phyloP scores from a whole-genome alignment of 2,797 vertebrate genomes.

The Denticeps clupeoides region DNA sequence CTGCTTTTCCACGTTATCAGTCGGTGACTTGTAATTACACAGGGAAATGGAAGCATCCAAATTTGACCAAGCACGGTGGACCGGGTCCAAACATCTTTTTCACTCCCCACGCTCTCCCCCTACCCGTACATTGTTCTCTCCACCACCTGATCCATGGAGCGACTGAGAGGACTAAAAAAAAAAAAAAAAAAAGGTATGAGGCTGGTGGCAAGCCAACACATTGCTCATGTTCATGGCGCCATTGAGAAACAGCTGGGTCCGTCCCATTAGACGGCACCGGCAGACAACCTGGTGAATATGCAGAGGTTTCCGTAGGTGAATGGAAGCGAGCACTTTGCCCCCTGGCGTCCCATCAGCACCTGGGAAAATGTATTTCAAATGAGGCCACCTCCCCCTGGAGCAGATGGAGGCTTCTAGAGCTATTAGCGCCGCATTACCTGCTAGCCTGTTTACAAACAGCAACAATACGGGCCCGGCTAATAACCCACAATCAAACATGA shows the following conservation, averaged over 20 bases:
- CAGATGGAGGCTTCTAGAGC: constrained; percentile 56
- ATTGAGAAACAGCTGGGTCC: constrained; percentile 15
- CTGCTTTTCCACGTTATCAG: constrained; percentile 68
- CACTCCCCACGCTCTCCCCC: neutral
- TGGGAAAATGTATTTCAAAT: constrained; percentile 56
- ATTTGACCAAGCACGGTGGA: constrained; percentile 7
- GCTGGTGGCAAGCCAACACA: constrained; percentile 54
- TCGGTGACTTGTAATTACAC: constrained; percentile 70
- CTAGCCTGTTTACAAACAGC: constrained; percentile 58
- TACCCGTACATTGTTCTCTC: constrained; percentile 1
- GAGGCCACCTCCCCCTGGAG: constrained; percentile 36
- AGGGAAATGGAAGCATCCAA: constrained; percentile 36
- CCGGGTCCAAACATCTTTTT: constrained; percentile 1
- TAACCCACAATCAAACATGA: constrained; percentile 64
- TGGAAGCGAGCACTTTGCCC: constrained; percentile 38
- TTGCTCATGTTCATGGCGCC: constrained; percentile 33
- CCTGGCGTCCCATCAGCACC: constrained; percentile 47
- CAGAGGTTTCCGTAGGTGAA: constrained; percentile 33
- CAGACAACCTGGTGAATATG: constrained; percentile 4
- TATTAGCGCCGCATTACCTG: constrained; percentile 66
- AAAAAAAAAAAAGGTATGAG: constrained; percentile 3
- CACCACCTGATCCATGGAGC: constrained; percentile 22
- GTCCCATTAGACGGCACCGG: neutral
- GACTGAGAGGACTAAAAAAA: neutral
- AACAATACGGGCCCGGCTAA: constrained; percentile 56